Conservation (phyloP, 2,113 vertebrate species). For the Rhombomys opimus region DNA sequence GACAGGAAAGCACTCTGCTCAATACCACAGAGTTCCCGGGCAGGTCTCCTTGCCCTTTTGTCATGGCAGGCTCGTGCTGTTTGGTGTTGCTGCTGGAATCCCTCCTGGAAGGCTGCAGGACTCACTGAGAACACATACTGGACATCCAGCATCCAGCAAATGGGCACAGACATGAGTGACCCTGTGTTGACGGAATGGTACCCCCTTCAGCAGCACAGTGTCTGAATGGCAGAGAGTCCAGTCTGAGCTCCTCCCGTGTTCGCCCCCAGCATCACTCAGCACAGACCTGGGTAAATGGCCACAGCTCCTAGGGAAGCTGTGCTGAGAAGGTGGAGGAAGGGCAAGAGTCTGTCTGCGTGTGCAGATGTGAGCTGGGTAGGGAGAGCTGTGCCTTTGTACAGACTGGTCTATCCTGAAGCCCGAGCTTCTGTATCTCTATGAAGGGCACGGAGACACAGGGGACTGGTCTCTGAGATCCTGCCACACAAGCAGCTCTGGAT, state of each 20-base stretch:
- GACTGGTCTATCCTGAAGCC: too few species aligned
- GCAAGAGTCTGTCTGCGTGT: neutral
- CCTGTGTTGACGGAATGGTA: neutral
- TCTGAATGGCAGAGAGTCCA: neutral
- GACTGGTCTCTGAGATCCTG: neutral
- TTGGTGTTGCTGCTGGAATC: neutral
- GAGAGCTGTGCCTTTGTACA: neutral
- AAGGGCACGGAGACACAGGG: neutral
- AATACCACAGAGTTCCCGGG: neutral
- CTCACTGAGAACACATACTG: neutral
- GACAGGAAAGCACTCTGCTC: rapidly evolving
- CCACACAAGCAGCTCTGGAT: rapidly evolving
- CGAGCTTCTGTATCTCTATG: neutral
- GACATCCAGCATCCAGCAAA: neutral
- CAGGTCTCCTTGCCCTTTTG: neutral
- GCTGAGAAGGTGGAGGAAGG: neutral
- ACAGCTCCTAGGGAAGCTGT: neutral
- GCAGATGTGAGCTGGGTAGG: neutral
- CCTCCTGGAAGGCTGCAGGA: neutral
- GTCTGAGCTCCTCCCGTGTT: neutral
- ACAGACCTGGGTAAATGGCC: neutral
- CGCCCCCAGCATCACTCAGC: neutral
- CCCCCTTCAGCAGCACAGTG: neutral
- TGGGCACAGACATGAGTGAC: neutral
- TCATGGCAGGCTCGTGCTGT: neutral